These are phyloP conservation scores for Antheraea mylitta DNA, from an alignment of 1,140 invertebrate species.

Conservation along the genomic window DNA sequence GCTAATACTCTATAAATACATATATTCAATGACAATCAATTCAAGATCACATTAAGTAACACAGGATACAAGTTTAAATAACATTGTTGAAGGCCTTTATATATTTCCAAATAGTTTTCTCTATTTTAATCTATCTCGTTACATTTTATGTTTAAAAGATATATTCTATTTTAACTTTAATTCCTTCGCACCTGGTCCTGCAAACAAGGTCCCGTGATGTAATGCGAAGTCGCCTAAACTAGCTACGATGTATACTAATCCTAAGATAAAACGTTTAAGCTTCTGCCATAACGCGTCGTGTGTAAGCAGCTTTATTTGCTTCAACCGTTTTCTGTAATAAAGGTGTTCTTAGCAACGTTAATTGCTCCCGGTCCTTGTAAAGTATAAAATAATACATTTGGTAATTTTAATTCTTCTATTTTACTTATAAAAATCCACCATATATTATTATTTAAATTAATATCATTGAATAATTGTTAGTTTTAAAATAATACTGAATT, in stretches of 20 bases:
- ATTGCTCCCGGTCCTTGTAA: not conserved
- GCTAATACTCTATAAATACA: no score
- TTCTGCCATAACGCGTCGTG: conserved; percentile 54
- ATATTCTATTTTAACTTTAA: conserved; percentile 9
- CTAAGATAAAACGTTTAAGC: conserved; percentile 68
- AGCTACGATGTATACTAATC: conserved; percentile 68
- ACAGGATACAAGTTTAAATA: no score
- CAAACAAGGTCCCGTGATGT: conserved; percentile 62
- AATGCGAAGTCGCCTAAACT: conserved; percentile 69
- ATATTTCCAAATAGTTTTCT: not conserved
- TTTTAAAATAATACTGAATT: no score
- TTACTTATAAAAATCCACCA: not conserved
- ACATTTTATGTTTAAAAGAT: not conserved
- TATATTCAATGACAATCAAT: no score
- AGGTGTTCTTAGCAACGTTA: conserved; percentile 26
- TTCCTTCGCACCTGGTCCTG: conserved; percentile 53
- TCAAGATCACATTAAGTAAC: no score
- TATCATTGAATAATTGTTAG: not conserved
- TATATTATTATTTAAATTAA: not conserved
- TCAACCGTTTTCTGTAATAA: conserved; percentile 52
- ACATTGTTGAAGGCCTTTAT: no score
- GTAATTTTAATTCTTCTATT: not conserved
- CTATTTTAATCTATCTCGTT: not conserved
- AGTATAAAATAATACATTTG: not conserved
- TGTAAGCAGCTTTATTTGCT: conserved; percentile 66